Evolutionary conservation across 2,113 vertebrate species (phyloP), one percentile per base, ranked within the genome.

Genomic region (Pionites leucogaster): DNA sequence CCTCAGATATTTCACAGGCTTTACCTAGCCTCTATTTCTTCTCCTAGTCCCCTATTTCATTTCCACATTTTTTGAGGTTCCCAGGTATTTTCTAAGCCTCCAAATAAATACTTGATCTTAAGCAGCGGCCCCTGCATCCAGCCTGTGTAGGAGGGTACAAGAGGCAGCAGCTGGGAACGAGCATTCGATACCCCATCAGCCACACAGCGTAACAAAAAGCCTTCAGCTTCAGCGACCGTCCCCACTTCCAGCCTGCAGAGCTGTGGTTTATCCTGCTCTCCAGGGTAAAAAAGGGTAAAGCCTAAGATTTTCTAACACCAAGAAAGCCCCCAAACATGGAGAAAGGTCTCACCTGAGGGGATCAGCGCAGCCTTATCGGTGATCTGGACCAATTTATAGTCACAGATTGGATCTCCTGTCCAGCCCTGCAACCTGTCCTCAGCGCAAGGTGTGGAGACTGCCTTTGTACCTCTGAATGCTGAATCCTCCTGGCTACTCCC

Each of bases 251-350:
- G 47, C 33, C 47, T 25, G 39, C 35, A 71, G 42, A 80, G 41
- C 14, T 1, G 0, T 0, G 0, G 0, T 31, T 88, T 22, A 37
- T 41, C 41, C 52, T 5, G 5, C 18, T 53, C 41, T 63, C 29
- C 0, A 0, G 6, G 7, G 44, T 22, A 50, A 79, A 72, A 35
- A 60, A 22, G 4, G 10, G 37, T 77, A 86, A 82, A 15, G 29
- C 13, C 24, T 8, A 62, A 70, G 27, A 24, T 27, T 57, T 74
- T 7, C 17, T 16, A 72, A 57, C 41, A 65, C 11, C 0, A 3
- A 42, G 10, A 18, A 91, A 77, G 16, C 29, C 24, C 31, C 29
- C 24, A 39, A 88, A 77, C 33, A 35, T 0, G 1, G 10, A 41
- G 33, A 55, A 80, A 47, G 6, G 7, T 44, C 77, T 70, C 28